Conservation (phyloP, 37 sponge, comb jelly and placozoan species). For the Amphimedon queenslandica region DNA sequence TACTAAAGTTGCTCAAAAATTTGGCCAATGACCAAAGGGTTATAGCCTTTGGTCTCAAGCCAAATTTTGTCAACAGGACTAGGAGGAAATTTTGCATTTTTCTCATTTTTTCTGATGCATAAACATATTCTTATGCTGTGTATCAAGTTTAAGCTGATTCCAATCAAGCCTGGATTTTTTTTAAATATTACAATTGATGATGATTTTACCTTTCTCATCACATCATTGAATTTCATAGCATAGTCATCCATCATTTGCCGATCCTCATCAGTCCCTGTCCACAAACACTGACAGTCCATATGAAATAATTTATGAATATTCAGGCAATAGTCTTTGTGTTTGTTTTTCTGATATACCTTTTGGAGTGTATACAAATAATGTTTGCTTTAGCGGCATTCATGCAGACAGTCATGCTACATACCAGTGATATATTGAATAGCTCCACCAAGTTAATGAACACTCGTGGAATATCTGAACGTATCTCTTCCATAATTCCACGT, state of each 20-base stretch:
- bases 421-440: conserved; percentile 77
- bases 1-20: no score
- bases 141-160: no score
- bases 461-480: conserved; percentile 48
- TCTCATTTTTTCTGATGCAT: no score
- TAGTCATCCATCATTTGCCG: conserved; percentile 51
- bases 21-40: no score
- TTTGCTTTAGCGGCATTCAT: background rate
- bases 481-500: conserved; percentile 40
- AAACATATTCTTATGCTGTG: no score
- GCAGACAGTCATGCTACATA: conserved; percentile 6
- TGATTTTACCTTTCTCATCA: conserved; percentile 37
- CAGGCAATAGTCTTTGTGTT: conserved; percentile 50
- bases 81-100: conserved; percentile 13
- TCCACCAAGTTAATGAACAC: conserved; percentile 73
- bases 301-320: conserved; percentile 56
- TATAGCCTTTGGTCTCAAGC: no score
- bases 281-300: conserved; percentile 77
- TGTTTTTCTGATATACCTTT: conserved; percentile 63
- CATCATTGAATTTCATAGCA: conserved; percentile 39
- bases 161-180: conserved; percentile 8
- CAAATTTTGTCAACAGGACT: no score
- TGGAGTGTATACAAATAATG: background rate
- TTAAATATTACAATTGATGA: background rate
- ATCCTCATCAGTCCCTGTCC: conserved; percentile 42